Evolutionary conservation across 1,140 invertebrate genomes (phyloP).

Genomic region (Phymorhynchus buccinoides): DNA sequence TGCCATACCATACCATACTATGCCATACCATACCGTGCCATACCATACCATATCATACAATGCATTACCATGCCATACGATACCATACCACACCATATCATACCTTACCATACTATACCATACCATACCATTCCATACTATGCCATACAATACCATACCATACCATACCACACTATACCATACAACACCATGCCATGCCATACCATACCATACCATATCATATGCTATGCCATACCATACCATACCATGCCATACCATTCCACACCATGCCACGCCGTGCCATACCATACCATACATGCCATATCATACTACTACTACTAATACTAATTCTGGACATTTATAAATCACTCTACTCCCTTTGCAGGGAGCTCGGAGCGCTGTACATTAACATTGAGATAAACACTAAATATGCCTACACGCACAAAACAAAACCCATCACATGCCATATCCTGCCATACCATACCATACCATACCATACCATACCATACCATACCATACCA

Average conservation of each 20-base stretch:
- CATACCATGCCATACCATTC: background rate
- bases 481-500: background rate
- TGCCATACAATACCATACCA: background rate
- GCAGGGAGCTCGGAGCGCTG: no score
- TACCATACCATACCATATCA: background rate
- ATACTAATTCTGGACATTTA: no score
- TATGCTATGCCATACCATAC: background rate
- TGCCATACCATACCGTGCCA: background rate
- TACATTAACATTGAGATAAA: no score
- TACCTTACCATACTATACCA: slow-evolving; percentile 8
- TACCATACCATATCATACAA: background rate
- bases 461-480: background rate
- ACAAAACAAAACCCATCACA: no score
- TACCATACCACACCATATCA: background rate
- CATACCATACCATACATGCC: slow-evolving; percentile 52
- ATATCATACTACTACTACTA: no score
- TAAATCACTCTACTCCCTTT: no score
- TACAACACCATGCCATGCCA: slow-evolving; percentile 18
- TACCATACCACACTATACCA: background rate
- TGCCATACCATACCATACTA: background rate
- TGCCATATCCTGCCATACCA: background rate
- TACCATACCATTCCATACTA: slow-evolving; percentile 24
- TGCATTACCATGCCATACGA: background rate
- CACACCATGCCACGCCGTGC: slow-evolving; percentile 43
- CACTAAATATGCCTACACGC: no score